Percentiles rank a stretch among this genome's conserved stretches.
Conservation (phyloP, 2,797 vertebrate species). For the Strix occidentalis region DNA sequence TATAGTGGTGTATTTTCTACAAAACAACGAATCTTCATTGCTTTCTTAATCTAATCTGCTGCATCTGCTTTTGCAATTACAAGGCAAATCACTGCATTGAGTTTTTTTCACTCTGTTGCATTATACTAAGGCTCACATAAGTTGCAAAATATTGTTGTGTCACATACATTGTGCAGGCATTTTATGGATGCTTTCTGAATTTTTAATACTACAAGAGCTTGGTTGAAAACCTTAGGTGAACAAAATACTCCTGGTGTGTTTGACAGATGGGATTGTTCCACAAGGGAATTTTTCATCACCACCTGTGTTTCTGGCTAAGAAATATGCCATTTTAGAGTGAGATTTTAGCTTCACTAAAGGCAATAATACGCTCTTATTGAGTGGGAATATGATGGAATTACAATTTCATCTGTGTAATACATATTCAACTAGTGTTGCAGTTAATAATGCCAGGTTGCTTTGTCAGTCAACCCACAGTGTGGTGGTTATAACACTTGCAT, state of each 20-base stretch:
- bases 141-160: background rate
- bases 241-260: background rate
- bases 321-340: background rate
- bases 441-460: background rate
- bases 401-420: background rate
- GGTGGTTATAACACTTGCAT: background rate
- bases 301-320: background rate
- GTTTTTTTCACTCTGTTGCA: background rate
- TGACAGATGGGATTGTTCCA: background rate
- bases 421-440: background rate
- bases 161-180: background rate
- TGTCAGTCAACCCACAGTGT: background rate
- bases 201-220: background rate
- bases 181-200: background rate
- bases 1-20: background rate
- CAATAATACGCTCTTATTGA: background rate
- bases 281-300: background rate
- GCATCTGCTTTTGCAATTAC: background rate
- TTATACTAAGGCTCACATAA: background rate
- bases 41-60: background rate
- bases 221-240: background rate
- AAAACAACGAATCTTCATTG: background rate
- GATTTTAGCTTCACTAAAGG: background rate
- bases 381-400: background rate
- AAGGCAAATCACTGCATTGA: background rate